These are phyloP conservation scores for Meghimatium bilineatum DNA, from an alignment of 2,888 invertebrate genomes.

Conservation along the genomic window DNA sequence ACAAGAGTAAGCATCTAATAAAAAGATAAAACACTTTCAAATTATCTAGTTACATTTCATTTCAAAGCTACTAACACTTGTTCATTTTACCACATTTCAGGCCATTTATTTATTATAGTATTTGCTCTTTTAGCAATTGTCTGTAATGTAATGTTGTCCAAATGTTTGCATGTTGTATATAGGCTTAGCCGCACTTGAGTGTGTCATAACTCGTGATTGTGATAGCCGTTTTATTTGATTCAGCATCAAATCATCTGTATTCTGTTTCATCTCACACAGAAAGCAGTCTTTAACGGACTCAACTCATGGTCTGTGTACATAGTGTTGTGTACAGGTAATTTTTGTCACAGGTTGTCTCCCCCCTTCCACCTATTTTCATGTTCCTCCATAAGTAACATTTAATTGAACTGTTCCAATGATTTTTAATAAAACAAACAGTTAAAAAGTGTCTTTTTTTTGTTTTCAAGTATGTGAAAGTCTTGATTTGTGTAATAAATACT, in stretches of 20 bases:
- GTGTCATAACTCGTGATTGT: conserved; percentile 30
- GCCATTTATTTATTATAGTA: conserved; percentile 7
- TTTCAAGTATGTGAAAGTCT: conserved; percentile 42
- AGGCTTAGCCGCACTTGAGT: conserved; percentile 28
- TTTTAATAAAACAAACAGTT: conserved; percentile 38
- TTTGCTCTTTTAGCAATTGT: conserved; percentile 1
- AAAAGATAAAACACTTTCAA: neutral
- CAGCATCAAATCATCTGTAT: conserved; percentile 20
- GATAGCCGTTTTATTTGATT: conserved; percentile 17
- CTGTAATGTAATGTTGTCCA: conserved; percentile 11
- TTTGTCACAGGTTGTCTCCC: conserved; percentile 10
- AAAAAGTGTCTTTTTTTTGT: conserved; percentile 30
- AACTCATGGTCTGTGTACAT: conserved; percentile 34
- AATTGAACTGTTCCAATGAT: conserved; percentile 42
- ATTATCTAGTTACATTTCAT: neutral
- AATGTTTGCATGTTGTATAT: conserved; percentile 34
- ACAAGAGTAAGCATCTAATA: too few relatives aligned
- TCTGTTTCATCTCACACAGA: conserved; percentile 40
- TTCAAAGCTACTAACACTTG: neutral
- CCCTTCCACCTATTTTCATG: conserved; percentile 24
- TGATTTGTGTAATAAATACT: conserved; percentile 50
- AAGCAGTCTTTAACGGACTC: conserved; percentile 37
- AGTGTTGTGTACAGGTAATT: conserved; percentile 39
- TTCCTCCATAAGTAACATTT: conserved; percentile 44
- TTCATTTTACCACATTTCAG: neutral